These are phyloP conservation scores for Chelmon rostratus DNA, from an alignment of 2,797 vertebrate genomes.

Conservation along the genomic window DNA sequence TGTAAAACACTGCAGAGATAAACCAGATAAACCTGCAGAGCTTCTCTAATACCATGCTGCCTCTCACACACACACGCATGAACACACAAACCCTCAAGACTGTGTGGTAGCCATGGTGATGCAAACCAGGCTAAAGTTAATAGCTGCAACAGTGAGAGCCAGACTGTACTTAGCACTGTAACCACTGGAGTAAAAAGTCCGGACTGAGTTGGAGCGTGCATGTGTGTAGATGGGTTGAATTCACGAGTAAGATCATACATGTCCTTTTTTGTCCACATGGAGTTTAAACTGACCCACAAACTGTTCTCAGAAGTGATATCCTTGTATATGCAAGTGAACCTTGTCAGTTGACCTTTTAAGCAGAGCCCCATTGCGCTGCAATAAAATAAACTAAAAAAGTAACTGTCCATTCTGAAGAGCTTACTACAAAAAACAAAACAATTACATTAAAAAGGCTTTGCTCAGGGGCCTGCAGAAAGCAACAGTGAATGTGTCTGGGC, in stretches of 20 bases:
- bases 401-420: not conserved
- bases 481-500: not conserved
- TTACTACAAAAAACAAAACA: not conserved
- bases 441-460: not conserved
- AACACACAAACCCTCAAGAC: conserved; percentile 21
- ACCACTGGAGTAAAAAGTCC: conserved; percentile 20
- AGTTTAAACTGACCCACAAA: conserved; percentile 15
- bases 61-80: not conserved
- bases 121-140: conserved; percentile 48
- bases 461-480: not conserved
- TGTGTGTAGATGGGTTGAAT: not conserved
- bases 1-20: conserved; percentile 63
- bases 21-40: conserved; percentile 77
- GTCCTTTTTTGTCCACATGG: not conserved
- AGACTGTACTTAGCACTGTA: conserved; percentile 38
- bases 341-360: conserved; percentile 9
- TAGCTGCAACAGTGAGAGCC: conserved; percentile 30
- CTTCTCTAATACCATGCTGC: conserved; percentile 37
- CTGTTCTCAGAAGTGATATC: conserved; percentile 11
- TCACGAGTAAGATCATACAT: not conserved
- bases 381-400: not conserved
- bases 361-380: not conserved
- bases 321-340: not conserved
- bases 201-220: conserved; percentile 10
- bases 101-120: conserved; percentile 52